phyloP scores from a whole-genome alignment of 1,140 invertebrate species.

The Eumaeus atala region DNA sequence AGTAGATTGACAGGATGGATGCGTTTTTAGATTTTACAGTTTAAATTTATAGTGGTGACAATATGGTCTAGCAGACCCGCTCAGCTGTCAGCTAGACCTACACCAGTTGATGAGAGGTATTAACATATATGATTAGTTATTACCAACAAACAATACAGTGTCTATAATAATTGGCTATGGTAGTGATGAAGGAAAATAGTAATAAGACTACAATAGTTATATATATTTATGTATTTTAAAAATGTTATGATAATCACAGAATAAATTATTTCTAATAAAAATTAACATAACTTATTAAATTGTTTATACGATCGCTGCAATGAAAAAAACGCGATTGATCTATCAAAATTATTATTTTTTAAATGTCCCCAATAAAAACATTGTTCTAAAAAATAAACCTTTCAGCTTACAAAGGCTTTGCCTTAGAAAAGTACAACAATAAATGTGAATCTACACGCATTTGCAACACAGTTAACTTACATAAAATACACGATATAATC shows the following conservation, averaged over 20 bases:
- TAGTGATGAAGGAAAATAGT: too few relatives aligned
- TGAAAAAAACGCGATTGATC: slow-evolving; percentile 13
- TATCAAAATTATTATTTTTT: slow-evolving; percentile 14
- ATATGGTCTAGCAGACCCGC: too few relatives aligned
- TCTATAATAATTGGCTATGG: too few relatives aligned
- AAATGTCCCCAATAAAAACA: slow-evolving; percentile 19
- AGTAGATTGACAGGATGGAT: too few relatives aligned
- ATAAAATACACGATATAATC: slow-evolving; percentile 55
- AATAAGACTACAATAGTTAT: neutral
- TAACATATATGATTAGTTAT: too few relatives aligned
- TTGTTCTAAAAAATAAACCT: slow-evolving; percentile 31
- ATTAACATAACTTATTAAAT: slow-evolving; percentile 28
- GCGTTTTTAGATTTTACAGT: too few relatives aligned
- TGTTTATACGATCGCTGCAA: slow-evolving; percentile 12
- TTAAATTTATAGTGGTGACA: too few relatives aligned
- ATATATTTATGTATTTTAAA: slow-evolving; percentile 12
- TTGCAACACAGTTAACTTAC: slow-evolving; percentile 40
- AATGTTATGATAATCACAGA: slow-evolving; percentile 54
- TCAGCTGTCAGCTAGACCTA: too few relatives aligned
- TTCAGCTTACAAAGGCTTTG: slow-evolving; percentile 25
- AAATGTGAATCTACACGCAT: slow-evolving; percentile 22
- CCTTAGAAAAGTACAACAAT: slow-evolving; percentile 24
- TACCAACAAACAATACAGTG: too few relatives aligned
- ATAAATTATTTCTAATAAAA: slow-evolving; percentile 49
- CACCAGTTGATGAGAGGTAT: too few relatives aligned